phyloP scores from a whole-genome alignment of 2,113 vertebrate species.

The Alaudala cheleensis region DNA sequence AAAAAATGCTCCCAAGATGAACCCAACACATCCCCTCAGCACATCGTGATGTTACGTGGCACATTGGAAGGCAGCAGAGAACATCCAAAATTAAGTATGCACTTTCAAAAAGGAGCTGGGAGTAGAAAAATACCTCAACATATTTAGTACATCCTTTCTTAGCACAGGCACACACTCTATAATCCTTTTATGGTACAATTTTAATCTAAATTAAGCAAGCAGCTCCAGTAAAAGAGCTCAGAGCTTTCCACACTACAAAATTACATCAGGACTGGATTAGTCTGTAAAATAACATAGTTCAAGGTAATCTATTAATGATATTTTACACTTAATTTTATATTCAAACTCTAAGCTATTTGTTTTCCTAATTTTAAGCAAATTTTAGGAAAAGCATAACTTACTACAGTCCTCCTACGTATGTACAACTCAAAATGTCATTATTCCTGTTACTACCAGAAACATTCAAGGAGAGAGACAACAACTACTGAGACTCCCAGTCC shows the following conservation, averaged over 20 bases:
- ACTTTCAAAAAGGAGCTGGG: neutral
- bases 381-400: neutral
- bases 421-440: neutral
- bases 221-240: conserved; percentile 1
- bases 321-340: neutral
- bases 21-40: neutral
- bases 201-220: conserved; percentile 34
- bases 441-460: neutral
- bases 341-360: neutral
- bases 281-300: neutral
- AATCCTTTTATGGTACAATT: conserved; percentile 30
- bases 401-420: neutral
- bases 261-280: neutral
- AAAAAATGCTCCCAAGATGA: neutral
- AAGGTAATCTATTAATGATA: neutral
- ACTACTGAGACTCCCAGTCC: neutral
- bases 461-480: neutral
- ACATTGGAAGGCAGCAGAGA: neutral
- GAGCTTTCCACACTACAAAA: neutral
- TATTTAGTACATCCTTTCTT: neutral
- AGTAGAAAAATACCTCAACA: neutral
- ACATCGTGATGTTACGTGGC: neutral
- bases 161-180: neutral
- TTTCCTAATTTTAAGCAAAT: neutral
- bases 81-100: neutral